Evolutionary conservation across 2,888 invertebrate species (phyloP).

Genomic region (Bhutanitis thaidina): DNA sequence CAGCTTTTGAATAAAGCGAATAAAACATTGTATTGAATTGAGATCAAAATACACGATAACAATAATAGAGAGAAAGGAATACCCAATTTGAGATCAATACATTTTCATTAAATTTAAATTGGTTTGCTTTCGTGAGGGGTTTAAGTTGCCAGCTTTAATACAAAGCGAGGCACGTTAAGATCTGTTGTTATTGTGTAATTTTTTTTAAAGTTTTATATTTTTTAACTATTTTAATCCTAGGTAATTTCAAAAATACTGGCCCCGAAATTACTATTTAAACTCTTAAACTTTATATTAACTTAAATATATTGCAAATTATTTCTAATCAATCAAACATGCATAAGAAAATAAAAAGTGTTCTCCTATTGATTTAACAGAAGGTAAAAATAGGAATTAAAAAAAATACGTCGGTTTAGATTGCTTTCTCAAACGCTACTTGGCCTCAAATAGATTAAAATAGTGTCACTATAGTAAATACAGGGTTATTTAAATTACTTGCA

Average conservation of each 20-base stretch:
- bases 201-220: constrained; percentile 21
- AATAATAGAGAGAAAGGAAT: constrained; percentile 36
- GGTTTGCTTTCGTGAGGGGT: constrained; percentile 5
- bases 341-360: not conserved
- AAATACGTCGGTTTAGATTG: too few relatives aligned
- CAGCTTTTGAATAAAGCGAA: constrained; percentile 12
- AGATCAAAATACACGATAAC: constrained; percentile 38
- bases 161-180: not conserved
- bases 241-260: constrained; percentile 67
- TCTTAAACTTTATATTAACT: constrained; percentile 20
- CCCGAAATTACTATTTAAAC: constrained; percentile 35
- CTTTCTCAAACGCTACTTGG: too few relatives aligned
- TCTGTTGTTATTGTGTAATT: not conserved
- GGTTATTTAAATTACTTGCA: too few relatives aligned
- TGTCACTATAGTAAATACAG: too few relatives aligned
- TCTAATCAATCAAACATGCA: not conserved
- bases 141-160: not conserved
- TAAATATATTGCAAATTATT: constrained; percentile 6
- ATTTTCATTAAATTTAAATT: constrained; percentile 19
- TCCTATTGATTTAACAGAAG: not conserved
- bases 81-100: constrained; percentile 67
- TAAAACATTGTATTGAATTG: constrained; percentile 28
- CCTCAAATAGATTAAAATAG: too few relatives aligned
- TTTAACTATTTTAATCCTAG: constrained; percentile 26
- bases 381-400: too few relatives aligned